phyloP scores from a whole-genome alignment of 2,888 invertebrate genomes.

The Oscheius sp. region DNA sequence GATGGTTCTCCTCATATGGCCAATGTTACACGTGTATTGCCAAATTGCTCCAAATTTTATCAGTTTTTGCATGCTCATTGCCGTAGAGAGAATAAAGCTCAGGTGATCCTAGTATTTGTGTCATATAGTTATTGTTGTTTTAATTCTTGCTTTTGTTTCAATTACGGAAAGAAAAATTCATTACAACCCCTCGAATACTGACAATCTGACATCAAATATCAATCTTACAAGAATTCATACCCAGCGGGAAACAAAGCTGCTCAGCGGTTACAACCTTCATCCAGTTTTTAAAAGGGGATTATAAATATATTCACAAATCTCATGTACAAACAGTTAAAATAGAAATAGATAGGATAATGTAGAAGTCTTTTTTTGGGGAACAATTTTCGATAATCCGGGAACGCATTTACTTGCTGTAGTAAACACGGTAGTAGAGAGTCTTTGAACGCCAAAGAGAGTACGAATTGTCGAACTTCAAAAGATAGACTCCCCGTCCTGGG shows the following conservation, averaged over 20 bases:
- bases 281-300: conserved; percentile 10
- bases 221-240: conserved; percentile 1
- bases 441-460: conserved; percentile 99
- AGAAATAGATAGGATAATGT: not conserved
- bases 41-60: conserved; percentile 23
- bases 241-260: conserved; percentile 17
- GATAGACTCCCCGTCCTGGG: conserved; percentile 94
- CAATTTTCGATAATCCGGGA: not conserved
- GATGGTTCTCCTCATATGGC: conserved; percentile 11
- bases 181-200: not conserved
- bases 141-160: not conserved
- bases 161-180: not conserved
- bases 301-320: not conserved
- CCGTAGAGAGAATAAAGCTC: conserved; percentile 28
- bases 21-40: conserved; percentile 26
- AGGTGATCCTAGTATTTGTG: not conserved
- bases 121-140: not conserved
- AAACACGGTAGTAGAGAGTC: conserved; percentile 97
- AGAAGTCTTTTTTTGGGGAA: not conserved
- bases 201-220: not conserved
- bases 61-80: conserved; percentile 23
- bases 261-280: conserved; percentile 14
- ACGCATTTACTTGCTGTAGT: conserved; percentile 78
- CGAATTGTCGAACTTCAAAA: conserved; percentile 98
- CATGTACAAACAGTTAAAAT: conserved; percentile 19